Percentiles rank a stretch among this genome's conserved stretches.
phyloP scores from a whole-genome alignment of 2,888 invertebrate species.

The Axea sp. region DNA sequence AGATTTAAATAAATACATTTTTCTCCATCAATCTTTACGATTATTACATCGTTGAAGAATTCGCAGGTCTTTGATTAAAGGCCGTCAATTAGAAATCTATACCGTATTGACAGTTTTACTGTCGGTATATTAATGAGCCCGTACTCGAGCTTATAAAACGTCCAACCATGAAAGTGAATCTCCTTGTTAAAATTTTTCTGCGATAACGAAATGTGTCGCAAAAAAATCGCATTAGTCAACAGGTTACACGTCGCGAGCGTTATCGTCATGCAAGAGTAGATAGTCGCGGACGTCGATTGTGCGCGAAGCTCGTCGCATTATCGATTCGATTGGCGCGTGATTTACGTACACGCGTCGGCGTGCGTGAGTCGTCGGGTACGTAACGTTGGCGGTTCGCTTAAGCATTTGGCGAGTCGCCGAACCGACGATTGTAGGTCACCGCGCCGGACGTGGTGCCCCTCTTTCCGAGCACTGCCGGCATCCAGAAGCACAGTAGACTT shows the following conservation, averaged over 20 bases:
- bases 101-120: too few relatives aligned
- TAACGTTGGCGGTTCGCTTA: conserved; percentile 32
- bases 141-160: too few relatives aligned
- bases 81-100: too few relatives aligned
- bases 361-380: conserved; percentile 32
- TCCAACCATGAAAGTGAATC: conserved; percentile 38
- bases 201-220: conserved; percentile 17
- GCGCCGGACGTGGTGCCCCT: conserved; percentile 78
- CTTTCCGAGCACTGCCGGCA: conserved; percentile 68
- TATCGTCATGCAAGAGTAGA: conserved; percentile 19
- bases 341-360: conserved; percentile 40
- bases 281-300: conserved; percentile 12
- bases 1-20: too few relatives aligned
- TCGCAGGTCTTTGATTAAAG: too few relatives aligned
- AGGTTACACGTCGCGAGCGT: conserved; percentile 24
- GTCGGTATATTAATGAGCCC: too few relatives aligned
- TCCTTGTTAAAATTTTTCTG: background rate
- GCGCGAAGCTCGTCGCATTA: conserved; percentile 6
- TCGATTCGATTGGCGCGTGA: conserved; percentile 36
- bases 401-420: conserved; percentile 69
- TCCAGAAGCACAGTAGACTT: conserved; percentile 65
- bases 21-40: too few relatives aligned
- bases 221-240: conserved; percentile 28
- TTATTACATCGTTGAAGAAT: too few relatives aligned
- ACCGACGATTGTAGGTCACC: conserved; percentile 79